Percentiles rank a stretch among this genome's conserved stretches.
These are phyloP conservation scores for Chloroclysta siterata DNA, from an alignment of 2,888 invertebrate species.

Conservation along the genomic window DNA sequence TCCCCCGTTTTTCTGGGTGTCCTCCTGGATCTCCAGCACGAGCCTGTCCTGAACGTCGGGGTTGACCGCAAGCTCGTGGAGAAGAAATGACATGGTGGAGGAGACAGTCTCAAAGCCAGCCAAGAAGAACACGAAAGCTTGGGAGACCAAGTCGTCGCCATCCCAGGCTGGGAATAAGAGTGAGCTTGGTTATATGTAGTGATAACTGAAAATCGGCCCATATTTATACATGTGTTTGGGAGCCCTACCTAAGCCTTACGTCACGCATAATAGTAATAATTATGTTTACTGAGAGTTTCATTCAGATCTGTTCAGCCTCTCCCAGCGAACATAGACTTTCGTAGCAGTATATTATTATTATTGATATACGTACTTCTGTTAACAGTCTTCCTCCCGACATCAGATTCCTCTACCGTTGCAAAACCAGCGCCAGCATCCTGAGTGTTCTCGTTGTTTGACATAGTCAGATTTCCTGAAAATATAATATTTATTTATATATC, in stretches of 20 bases:
- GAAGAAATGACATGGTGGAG: constrained; percentile 74
- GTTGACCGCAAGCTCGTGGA: constrained; percentile 85
- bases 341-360: neutral
- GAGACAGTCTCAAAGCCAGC: constrained; percentile 85
- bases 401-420: constrained; percentile 66
- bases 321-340: too few species aligned
- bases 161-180: constrained; percentile 57
- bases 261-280: too few species aligned
- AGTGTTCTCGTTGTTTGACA: constrained; percentile 46
- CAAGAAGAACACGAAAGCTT: constrained; percentile 82
- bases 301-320: too few species aligned
- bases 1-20: constrained; percentile 65
- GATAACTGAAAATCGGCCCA: too few species aligned
- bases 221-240: too few species aligned
- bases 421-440: constrained; percentile 57
- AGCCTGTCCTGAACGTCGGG: constrained; percentile 85
- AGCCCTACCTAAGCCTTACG: too few species aligned
- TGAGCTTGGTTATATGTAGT: neutral
- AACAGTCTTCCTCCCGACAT: constrained; percentile 51
- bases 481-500: too few species aligned
- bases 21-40: constrained; percentile 81
- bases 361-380: constrained; percentile 41
- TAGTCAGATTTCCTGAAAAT: constrained; percentile 53
- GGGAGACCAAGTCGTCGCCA: constrained; percentile 73
- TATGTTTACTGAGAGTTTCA: too few species aligned